These are phyloP conservation scores for Melanaphis sacchari DNA, from an alignment of 1,140 invertebrate species.

Conservation along the genomic window DNA sequence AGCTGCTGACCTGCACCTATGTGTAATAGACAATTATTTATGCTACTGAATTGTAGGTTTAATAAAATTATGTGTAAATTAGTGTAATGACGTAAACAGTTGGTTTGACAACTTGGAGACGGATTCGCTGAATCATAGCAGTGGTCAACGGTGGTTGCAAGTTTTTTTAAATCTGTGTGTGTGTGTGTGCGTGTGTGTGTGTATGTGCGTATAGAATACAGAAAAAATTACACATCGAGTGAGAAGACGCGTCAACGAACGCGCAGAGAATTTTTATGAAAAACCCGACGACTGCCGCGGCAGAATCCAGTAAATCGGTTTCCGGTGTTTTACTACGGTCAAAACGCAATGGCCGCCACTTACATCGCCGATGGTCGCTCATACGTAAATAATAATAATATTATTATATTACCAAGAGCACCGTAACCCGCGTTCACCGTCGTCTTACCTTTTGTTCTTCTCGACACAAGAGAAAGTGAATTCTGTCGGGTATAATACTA, in stretches of 20 bases:
- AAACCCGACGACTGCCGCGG: neutral
- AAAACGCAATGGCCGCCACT: constrained; percentile 12
- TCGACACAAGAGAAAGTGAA: constrained; percentile 50
- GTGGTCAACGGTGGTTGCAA: neutral
- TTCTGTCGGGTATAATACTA: neutral
- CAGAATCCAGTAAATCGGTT: constrained; percentile 38
- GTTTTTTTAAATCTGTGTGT: neutral
- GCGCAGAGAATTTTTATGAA: constrained; percentile 9
- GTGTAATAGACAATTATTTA: neutral
- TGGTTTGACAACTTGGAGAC: neutral
- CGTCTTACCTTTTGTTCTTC: constrained; percentile 37
- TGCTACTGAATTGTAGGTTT: neutral
- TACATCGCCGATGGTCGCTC: neutral
- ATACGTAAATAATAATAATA: neutral
- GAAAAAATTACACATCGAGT: neutral
- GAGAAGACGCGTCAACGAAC: constrained; percentile 24
- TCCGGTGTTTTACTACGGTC: constrained; percentile 34
- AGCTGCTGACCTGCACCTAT: too few relatives aligned
- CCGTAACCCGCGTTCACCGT: constrained; percentile 29
- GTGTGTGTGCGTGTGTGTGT: neutral
- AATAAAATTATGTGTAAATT: neutral
- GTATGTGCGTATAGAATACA: neutral
- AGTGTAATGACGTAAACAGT: neutral
- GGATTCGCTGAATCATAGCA: neutral
- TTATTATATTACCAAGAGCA: neutral